Evolutionary conservation across 2,888 invertebrate genomes (phyloP), one percentile per base, ranked within the genome.

Genomic region (Orthosia incerta): DNA sequence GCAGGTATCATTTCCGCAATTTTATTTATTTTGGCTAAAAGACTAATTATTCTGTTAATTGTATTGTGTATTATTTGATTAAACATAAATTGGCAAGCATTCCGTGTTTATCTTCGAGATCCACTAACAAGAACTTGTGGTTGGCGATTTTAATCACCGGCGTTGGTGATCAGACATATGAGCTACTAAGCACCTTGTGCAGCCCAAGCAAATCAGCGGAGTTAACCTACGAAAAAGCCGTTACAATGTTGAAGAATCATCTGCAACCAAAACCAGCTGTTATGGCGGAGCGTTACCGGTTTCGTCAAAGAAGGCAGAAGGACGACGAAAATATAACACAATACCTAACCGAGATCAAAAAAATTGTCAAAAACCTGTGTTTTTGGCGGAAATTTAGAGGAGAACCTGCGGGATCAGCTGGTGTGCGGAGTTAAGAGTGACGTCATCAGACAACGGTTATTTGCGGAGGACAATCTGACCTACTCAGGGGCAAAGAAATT

Each of bases 251-350:
- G n/a, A n/a, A n/a, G n/a, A n/a, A n/a, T n/a, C n/a, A n/a, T n/a
- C n/a, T n/a, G n/a, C n/a, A n/a, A n/a, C n/a, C n/a, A n/a, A n/a
- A n/a, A n/a, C n/a, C n/a, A n/a, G 13, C 31, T 11, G 16, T 39
- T 20, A 51, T 64, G 51, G 64, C 64, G 51, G 20, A 53, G 3
- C 39, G 39, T 3, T 64, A 2, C 12, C 31, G 39, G 31, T 53
- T 64, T 16, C 15, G 51, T 12, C 51, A 51, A 64, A 64, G 64
- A 64, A 51, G 64, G 3, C 51, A 50, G 11, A 51, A 53, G 5
- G 39, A 64, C 16, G 51, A 53, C 64, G 64, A 64, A 7, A 51
- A 11, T 50, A 9, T 51, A 12, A 64, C 51, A 0, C 51, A 64
- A 51, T 64, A 51, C 11, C 20, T 51, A 11, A 64, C 50, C 12